A percentile compares a stretch with the other conserved stretches of the same genome.
These are phyloP conservation scores for Lutjanus campechanus DNA, from an alignment of 2,797 vertebrate species.

Conservation along the genomic window DNA sequence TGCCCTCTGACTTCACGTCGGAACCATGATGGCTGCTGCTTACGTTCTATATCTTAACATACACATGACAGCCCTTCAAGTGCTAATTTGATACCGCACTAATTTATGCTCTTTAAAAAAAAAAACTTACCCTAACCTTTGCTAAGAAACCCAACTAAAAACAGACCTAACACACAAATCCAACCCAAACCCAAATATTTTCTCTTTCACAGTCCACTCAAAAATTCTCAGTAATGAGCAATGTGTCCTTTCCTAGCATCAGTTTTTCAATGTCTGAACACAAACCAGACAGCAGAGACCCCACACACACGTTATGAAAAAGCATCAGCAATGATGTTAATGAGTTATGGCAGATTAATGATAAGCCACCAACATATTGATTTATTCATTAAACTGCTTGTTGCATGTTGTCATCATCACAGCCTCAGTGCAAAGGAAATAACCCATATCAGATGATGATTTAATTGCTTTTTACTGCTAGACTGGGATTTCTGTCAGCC, in stretches of 20 bases:
- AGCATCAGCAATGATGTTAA: not conserved
- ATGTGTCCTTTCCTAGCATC: slow-evolving; percentile 19
- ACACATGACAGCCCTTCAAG: not conserved
- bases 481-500: slow-evolving; percentile 17
- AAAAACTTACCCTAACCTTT: not conserved
- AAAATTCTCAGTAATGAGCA: not conserved
- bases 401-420: slow-evolving; percentile 17
- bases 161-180: not conserved
- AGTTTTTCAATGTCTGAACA: too few relatives aligned
- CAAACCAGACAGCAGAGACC: not conserved
- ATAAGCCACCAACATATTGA: slow-evolving; percentile 25
- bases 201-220: not conserved
- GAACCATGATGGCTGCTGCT: not conserved
- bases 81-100: too few relatives aligned
- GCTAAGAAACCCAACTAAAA: not conserved
- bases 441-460: slow-evolving; percentile 8
- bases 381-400: slow-evolving; percentile 28
- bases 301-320: slow-evolving; percentile 5
- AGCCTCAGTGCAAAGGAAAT: slow-evolving; percentile 9
- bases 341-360: slow-evolving; percentile 35
- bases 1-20: too few relatives aligned
- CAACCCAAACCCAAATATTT: not conserved
- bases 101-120: too few relatives aligned
- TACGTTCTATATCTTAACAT: not conserved
- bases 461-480: slow-evolving; percentile 46